Conservation (phyloP, 2,888 invertebrate species). For the Xestia sexstrigata region DNA sequence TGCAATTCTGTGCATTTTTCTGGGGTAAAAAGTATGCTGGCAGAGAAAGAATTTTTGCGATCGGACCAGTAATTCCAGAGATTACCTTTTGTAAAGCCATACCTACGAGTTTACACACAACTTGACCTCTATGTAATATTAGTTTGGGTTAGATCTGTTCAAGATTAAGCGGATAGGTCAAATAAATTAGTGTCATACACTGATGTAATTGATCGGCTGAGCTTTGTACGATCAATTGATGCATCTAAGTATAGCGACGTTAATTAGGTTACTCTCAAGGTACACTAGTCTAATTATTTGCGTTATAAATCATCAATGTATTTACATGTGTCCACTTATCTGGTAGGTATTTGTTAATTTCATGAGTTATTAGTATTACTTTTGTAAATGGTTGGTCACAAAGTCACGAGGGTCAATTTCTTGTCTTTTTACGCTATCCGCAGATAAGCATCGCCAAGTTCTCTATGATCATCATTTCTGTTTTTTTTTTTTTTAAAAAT, state of each 20-base stretch:
- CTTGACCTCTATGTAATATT: neutral
- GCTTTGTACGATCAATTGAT: conserved; percentile 2
- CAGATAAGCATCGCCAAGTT: neutral
- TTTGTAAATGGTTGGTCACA: neutral
- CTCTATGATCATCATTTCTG: neutral
- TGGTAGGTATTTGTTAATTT: neutral
- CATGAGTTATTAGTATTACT: neutral
- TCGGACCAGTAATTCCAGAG: neutral
- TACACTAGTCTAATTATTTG: neutral
- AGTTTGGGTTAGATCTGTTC: neutral
- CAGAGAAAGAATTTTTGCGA: neutral
- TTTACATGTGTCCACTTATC: neutral
- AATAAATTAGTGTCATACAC: conserved; percentile 22
- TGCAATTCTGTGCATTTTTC: neutral
- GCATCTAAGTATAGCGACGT: neutral
- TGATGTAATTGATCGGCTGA: conserved; percentile 6
- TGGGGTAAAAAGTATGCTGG: neutral
- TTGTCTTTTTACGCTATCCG: neutral
- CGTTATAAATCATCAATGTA: neutral
- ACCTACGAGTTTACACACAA: neutral
- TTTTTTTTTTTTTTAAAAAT: too few species aligned
- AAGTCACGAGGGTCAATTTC: neutral
- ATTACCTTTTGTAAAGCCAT: neutral
- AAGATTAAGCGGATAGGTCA: conserved; percentile 5
- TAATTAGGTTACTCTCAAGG: conserved; percentile 2